A percentile compares a stretch with the other conserved stretches of the same genome.
phyloP scores from a whole-genome alignment of 1,140 invertebrate species.

The Listronotus bonariensis region DNA sequence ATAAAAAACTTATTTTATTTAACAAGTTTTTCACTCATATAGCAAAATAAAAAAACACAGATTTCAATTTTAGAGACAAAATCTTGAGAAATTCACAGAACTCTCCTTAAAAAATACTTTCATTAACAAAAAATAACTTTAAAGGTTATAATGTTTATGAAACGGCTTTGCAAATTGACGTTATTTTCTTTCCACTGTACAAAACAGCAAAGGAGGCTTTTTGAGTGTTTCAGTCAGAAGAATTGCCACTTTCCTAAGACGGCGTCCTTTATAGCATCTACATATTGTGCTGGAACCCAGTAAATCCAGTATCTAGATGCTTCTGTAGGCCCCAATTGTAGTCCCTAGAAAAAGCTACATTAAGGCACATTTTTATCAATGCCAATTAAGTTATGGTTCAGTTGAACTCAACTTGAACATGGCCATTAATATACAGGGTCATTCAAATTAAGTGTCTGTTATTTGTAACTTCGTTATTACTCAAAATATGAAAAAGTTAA shows the following conservation, averaged over 20 bases:
- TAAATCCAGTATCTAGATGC: slow-evolving; percentile 92
- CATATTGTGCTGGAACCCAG: slow-evolving; percentile 92
- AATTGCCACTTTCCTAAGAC: slow-evolving; percentile 88
- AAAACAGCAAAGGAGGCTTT: neutral
- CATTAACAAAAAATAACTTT: neutral
- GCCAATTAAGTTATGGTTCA: no score
- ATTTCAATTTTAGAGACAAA: neutral
- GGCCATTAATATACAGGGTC: no score
- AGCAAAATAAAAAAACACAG: neutral
- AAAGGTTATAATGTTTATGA: no score
- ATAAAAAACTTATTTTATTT: neutral
- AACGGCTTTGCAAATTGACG: no score
- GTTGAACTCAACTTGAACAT: no score
- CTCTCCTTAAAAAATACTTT: no score
- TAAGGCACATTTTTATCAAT: slow-evolving; percentile 1
- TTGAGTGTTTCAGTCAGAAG: slow-evolving; percentile 61
- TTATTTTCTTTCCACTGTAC: slow-evolving; percentile 5
- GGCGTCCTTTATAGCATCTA: slow-evolving; percentile 90
- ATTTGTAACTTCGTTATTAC: no score
- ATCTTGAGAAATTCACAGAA: no score
- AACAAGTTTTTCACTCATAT: neutral
- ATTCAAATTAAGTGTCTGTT: no score
- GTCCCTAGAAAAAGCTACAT: slow-evolving; percentile 60
- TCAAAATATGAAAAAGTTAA: no score
- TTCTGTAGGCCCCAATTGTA: slow-evolving; percentile 87